Evolutionary conservation across 2,113 vertebrate genomes (phyloP).

Genomic region (Sarotherodon lohbergeri): DNA sequence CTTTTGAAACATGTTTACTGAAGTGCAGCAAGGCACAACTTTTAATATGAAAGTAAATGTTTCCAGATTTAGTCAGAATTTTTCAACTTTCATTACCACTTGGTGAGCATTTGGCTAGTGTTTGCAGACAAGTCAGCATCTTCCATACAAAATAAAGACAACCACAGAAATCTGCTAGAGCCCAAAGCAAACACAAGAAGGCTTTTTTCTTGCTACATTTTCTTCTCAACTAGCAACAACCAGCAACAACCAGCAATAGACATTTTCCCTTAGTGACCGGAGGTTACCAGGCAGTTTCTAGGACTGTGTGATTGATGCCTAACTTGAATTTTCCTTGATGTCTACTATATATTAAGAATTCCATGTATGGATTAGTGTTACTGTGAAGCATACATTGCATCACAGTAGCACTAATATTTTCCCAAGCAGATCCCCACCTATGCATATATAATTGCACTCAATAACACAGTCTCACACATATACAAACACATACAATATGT

Average conservation of each 20-base stretch:
- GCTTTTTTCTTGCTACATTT: background rate
- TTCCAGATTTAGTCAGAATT: background rate
- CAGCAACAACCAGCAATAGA: background rate
- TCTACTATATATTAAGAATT: background rate
- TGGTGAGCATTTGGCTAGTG: background rate
- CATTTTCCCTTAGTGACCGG: background rate
- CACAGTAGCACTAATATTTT: background rate
- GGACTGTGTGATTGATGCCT: background rate
- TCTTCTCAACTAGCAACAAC: background rate
- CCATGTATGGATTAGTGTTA: background rate
- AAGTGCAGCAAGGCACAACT: background rate
- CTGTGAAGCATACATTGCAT: background rate
- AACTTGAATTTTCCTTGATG: slow-evolving; percentile 2
- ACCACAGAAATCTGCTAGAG: background rate
- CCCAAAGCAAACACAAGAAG: background rate
- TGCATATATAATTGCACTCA: background rate
- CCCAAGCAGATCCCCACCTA: background rate
- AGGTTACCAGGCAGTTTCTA: background rate
- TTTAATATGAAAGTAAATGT: background rate
- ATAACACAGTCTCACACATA: background rate
- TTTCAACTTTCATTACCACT: background rate
- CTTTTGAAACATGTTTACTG: background rate
- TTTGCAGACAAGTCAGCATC: background rate
- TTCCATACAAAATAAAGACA: background rate
- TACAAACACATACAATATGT: background rate